A percentile compares a stretch with the other conserved stretches of the same genome.
phyloP scores from a whole-genome alignment of 2,797 vertebrate genomes.

The Bothrops alternatus region DNA sequence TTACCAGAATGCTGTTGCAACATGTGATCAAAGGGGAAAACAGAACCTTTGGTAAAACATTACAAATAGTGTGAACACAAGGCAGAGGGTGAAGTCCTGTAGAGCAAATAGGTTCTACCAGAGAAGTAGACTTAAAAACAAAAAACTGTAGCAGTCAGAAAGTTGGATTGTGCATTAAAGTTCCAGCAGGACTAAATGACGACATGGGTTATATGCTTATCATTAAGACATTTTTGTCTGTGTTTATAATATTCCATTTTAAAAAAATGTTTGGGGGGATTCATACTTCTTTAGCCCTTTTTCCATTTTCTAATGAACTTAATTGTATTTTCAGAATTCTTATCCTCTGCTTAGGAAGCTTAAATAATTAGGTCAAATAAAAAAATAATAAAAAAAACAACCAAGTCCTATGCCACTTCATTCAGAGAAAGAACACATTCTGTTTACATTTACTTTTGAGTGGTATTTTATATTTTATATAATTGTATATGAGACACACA shows the following conservation, averaged over 20 bases:
- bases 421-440: neutral
- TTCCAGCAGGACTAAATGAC: neutral
- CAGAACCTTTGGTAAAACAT: neutral
- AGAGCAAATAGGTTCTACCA: neutral
- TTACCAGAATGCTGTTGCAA: neutral
- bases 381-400: neutral
- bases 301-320: neutral
- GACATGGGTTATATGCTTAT: neutral
- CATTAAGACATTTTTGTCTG: neutral
- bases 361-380: neutral
- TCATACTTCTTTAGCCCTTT: neutral
- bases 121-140: neutral
- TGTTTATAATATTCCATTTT: neutral
- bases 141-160: neutral
- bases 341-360: neutral
- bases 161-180: neutral
- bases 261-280: neutral
- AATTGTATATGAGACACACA: neutral
- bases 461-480: neutral
- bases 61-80: neutral
- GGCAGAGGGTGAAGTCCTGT: neutral
- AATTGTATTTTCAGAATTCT: neutral
- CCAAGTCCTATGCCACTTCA: neutral
- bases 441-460: neutral
- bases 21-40: neutral